A percentile compares a stretch with the other conserved stretches of the same genome.
These are phyloP conservation scores for Sarcophaga peregrina DNA, from an alignment of 1,140 invertebrate species.

Conservation along the genomic window DNA sequence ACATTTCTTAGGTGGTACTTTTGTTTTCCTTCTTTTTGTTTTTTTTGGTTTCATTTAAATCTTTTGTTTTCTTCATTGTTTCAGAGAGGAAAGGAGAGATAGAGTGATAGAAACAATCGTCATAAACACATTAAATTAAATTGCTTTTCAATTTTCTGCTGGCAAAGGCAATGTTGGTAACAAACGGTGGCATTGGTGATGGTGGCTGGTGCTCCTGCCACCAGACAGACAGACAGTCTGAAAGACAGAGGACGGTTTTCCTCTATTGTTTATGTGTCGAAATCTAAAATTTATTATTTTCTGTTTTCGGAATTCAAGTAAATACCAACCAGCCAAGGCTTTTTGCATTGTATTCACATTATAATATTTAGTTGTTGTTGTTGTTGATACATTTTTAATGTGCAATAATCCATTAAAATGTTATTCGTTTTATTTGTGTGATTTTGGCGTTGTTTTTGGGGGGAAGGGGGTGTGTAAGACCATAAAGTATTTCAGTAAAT, in stretches of 20 bases:
- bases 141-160: conserved; percentile 55
- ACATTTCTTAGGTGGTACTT: not conserved
- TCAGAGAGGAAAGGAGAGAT: not conserved
- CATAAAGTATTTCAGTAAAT: too few relatives aligned
- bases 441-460: too few relatives aligned
- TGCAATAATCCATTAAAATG: conserved; percentile 7
- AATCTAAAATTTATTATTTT: not conserved
- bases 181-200: too few relatives aligned
- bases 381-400: conserved; percentile 11
- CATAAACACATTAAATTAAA: conserved; percentile 66
- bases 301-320: not conserved
- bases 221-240: not conserved
- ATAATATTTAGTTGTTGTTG: not conserved
- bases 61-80: too few relatives aligned
- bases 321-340: not conserved
- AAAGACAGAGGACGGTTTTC: too few relatives aligned
- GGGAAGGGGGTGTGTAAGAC: too few relatives aligned
- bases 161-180: too few relatives aligned
- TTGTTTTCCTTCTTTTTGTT: not conserved
- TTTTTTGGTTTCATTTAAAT: too few relatives aligned
- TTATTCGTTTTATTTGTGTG: too few relatives aligned
- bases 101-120: conserved; percentile 44
- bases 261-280: conserved; percentile 4
- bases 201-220: not conserved
- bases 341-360: not conserved